A percentile compares a stretch with the other conserved stretches of the same genome.
These are phyloP conservation scores for Platerodrilus igneus DNA, from an alignment of 2,888 invertebrate species.

Conservation along the genomic window DNA sequence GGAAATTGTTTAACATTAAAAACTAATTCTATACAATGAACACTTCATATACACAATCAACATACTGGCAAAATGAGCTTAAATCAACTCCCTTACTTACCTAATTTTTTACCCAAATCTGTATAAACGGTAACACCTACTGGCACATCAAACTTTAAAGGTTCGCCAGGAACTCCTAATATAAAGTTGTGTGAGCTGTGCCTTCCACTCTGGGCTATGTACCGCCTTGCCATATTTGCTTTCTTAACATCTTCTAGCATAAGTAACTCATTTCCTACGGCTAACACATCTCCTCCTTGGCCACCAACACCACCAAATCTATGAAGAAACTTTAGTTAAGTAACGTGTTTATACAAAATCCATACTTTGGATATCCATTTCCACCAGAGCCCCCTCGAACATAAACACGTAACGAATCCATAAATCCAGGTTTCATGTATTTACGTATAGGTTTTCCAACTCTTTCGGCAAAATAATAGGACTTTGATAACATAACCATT, in stretches of 20 bases:
- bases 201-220: constrained; percentile 66
- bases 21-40: constrained; percentile 3
- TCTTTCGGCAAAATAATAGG: constrained; percentile 49
- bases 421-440: constrained; percentile 55
- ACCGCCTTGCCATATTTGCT: constrained; percentile 54
- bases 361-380: constrained; percentile 59
- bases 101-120: constrained; percentile 61
- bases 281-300: constrained; percentile 80
- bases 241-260: constrained; percentile 53
- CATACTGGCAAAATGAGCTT: too few relatives aligned
- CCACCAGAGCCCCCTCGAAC: constrained; percentile 84
- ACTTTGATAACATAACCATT: constrained; percentile 53
- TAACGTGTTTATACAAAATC: constrained; percentile 4
- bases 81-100: constrained; percentile 41
- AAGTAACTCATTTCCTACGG: constrained; percentile 61
- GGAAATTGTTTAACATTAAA: too few relatives aligned
- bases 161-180: constrained; percentile 69
- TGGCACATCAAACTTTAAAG: constrained; percentile 71
- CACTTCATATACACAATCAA: neutral
- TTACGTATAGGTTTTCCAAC: constrained; percentile 52
- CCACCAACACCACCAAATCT: constrained; percentile 89
- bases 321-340: constrained; percentile 3
- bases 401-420: constrained; percentile 75
- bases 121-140: constrained; percentile 71
- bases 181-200: constrained; percentile 71